A percentile compares a stretch with the other conserved stretches of the same genome.
phyloP scores from a whole-genome alignment of 2,113 vertebrate genomes.

The Bombycilla garrulus region DNA sequence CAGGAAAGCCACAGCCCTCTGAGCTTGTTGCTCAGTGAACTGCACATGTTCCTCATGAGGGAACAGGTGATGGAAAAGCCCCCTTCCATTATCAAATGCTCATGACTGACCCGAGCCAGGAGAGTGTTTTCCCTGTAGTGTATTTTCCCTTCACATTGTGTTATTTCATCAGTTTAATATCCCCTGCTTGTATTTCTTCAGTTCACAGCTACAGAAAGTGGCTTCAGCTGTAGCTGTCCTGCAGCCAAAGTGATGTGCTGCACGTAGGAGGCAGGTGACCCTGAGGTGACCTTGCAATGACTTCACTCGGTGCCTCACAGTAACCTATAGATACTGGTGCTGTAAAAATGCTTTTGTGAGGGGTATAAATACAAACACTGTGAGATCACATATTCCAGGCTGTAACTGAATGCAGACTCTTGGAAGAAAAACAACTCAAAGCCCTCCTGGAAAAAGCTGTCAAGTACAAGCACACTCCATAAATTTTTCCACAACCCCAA shows the following conservation, averaged over 20 bases:
- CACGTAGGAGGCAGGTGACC: neutral
- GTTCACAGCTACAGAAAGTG: neutral
- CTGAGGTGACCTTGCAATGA: slow-evolving; percentile 6
- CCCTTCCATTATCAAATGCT: neutral
- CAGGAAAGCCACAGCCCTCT: neutral
- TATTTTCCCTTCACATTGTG: neutral
- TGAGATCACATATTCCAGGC: slow-evolving; percentile 75
- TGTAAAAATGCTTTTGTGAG: slow-evolving; percentile 63
- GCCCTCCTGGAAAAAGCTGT: slow-evolving; percentile 68
- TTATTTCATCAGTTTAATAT: slow-evolving; percentile 23
- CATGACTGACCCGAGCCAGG: neutral
- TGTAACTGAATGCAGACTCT: slow-evolving; percentile 71
- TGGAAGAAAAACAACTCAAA: slow-evolving; percentile 71
- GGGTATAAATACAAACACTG: slow-evolving; percentile 72
- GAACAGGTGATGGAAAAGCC: neutral
- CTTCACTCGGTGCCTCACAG: slow-evolving; percentile 23
- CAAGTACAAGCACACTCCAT: slow-evolving; percentile 50
- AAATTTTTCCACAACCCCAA: slow-evolving; percentile 69
- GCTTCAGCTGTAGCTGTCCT: neutral
- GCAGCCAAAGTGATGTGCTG: slow-evolving; percentile 27
- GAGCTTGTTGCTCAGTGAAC: neutral
- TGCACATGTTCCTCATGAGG: neutral
- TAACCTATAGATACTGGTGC: slow-evolving; percentile 37
- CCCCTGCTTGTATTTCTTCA: slow-evolving; percentile 24
- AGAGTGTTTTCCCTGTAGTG: neutral